phyloP scores from a whole-genome alignment of 2,113 vertebrate genomes.

The Girardinichthys multiradiatus region DNA sequence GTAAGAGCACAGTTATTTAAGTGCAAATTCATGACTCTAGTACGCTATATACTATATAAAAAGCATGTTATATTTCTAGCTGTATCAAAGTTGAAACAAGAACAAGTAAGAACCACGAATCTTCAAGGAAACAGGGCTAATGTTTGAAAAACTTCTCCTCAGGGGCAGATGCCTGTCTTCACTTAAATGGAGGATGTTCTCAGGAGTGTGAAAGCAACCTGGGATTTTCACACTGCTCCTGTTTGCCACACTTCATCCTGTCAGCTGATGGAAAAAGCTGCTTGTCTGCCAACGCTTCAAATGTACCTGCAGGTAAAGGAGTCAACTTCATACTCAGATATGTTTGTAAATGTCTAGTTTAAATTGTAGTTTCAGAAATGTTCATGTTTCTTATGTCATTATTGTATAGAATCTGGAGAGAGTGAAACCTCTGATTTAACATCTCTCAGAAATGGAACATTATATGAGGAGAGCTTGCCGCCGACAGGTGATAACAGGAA shows the following conservation, averaged over 20 bases:
- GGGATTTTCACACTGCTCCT: conserved; percentile 80
- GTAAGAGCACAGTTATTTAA: background rate
- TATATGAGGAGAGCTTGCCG: conserved; percentile 39
- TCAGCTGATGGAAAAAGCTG: conserved; percentile 78
- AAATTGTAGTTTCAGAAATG: background rate
- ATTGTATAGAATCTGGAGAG: conserved; percentile 62
- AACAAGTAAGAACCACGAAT: background rate
- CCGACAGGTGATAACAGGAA: conserved; percentile 4
- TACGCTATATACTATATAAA: background rate
- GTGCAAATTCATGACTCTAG: background rate
- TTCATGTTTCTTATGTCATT: background rate
- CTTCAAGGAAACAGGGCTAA: background rate
- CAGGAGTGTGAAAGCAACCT: conserved; percentile 85
- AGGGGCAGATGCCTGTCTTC: conserved; percentile 84
- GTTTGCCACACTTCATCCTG: conserved; percentile 73
- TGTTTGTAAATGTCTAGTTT: background rate
- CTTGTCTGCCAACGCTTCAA: conserved; percentile 25
- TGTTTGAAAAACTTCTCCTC: background rate
- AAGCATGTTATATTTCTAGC: background rate
- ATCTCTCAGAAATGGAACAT: conserved; percentile 40
- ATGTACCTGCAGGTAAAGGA: conserved; percentile 64
- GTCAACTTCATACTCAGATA: background rate
- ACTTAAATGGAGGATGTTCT: conserved; percentile 86
- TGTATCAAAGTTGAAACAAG: too few relatives aligned
- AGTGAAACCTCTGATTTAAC: conserved; percentile 1